phyloP scores from a whole-genome alignment of 2,797 vertebrate species.

The Neomorphus geoffroyi region DNA sequence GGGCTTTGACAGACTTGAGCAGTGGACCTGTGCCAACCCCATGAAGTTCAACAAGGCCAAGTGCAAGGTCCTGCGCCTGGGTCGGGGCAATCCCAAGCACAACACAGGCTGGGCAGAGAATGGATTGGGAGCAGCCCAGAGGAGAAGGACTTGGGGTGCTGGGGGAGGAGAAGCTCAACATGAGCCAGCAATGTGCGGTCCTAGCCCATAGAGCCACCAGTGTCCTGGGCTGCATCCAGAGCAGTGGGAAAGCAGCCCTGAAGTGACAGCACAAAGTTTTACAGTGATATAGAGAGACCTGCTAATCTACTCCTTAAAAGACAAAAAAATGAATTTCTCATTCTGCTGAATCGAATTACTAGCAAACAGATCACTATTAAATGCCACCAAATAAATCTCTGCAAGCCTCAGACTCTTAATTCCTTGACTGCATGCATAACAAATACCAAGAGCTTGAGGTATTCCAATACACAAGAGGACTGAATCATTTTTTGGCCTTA shows the following conservation, averaged over 20 bases:
- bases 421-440: constrained; percentile 31
- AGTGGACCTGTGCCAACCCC: too few relatives aligned
- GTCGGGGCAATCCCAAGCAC: too few relatives aligned
- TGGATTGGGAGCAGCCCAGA: too few relatives aligned
- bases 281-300: not conserved
- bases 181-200: too few relatives aligned
- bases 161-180: too few relatives aligned
- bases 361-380: constrained; percentile 17
- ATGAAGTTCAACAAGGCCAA: too few relatives aligned
- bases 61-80: too few relatives aligned
- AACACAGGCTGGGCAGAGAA: too few relatives aligned
- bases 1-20: too few relatives aligned
- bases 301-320: constrained; percentile 24
- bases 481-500: constrained; percentile 67
- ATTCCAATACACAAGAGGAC: constrained; percentile 43
- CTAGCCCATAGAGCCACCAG: too few relatives aligned
- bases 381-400: constrained; percentile 23
- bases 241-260: not conserved
- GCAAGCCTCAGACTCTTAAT: not conserved
- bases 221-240: too few relatives aligned
- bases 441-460: constrained; percentile 59
- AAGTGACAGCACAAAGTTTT: not conserved
- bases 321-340: constrained; percentile 4
- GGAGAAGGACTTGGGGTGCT: too few relatives aligned
- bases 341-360: not conserved